These are phyloP conservation scores for Lasioglossum oenotherae DNA, from an alignment of 2,888 invertebrate species.

Conservation along the genomic window DNA sequence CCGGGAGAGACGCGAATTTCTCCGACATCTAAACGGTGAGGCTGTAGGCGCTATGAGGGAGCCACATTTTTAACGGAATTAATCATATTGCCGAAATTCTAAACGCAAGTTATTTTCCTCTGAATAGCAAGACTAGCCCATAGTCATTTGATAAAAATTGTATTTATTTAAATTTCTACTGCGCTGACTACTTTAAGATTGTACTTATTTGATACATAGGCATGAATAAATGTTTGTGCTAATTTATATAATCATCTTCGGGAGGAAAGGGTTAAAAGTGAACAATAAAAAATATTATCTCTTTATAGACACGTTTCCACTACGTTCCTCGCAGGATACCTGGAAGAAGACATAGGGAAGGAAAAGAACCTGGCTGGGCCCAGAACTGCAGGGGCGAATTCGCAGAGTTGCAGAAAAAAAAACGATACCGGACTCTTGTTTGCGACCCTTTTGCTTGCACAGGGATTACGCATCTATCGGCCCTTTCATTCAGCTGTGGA, in stretches of 20 bases:
- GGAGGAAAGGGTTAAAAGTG: background rate
- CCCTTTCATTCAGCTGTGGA: slow-evolving; percentile 64
- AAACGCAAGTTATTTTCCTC: too few relatives aligned
- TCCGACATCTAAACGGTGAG: background rate
- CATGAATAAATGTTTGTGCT: too few relatives aligned
- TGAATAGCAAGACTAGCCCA: too few relatives aligned
- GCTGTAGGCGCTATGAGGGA: background rate
- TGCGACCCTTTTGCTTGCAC: slow-evolving; percentile 54
- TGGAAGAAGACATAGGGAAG: background rate
- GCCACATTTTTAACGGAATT: background rate
- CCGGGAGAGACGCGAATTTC: slow-evolving; percentile 34
- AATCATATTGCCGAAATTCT: background rate
- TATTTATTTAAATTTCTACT: too few relatives aligned
- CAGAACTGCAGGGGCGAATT: background rate
- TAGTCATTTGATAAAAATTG: too few relatives aligned
- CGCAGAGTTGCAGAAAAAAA: slow-evolving; percentile 37
- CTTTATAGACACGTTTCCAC: background rate
- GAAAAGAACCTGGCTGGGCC: background rate
- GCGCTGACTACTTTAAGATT: too few relatives aligned
- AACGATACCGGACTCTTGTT: slow-evolving; percentile 42
- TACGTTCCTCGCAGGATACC: background rate
- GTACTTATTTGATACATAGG: too few relatives aligned
- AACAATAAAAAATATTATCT: too few relatives aligned
- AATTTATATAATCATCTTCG: too few relatives aligned
- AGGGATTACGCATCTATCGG: slow-evolving; percentile 62